Evolutionary conservation across 2,113 vertebrate genomes (phyloP), one percentile per base, ranked within the genome.

Genomic region (Tringa solitaria): DNA sequence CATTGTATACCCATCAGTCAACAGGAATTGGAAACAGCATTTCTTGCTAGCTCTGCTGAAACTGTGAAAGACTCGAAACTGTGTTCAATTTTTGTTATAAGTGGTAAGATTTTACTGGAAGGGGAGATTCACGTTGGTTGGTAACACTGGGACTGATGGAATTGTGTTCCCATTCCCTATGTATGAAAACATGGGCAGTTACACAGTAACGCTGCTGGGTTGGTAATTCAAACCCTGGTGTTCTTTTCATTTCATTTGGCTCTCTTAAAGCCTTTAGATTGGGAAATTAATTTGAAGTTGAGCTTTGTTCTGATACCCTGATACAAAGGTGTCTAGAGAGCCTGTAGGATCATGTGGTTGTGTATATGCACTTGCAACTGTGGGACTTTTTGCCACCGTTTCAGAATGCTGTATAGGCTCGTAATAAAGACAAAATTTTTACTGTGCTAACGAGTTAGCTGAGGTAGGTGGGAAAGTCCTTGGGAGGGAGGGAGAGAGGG

Each of bases 31-130:
- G 74, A 93, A 92, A 30, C 21, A 21, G 33, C 33, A 63, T 65
- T 80, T 93, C 68, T 93, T 76, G 64, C 74, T 77, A 74, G 46
- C 59, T 88, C 28, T 88, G 79, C 79, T 94, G 79, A 95, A 89
- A 73, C 41, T n/a, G n/a, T n/a, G n/a, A 73, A 46, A 59, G 74
- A 39, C 39, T 79, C 17, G 39, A 68, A 87, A 68, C 10, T 35
- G 30, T 75, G 74, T 80, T 96, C 70, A 28, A 16, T 96, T 92
- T 83, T 63, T 87, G 19, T 82, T 70, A 14, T 75, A 80, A 86
- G 28, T 23, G 20, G 12, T 65, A 79, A 46, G 30, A 63, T 88
- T 35, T 37, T 81, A 67, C 43, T 74, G 61, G 59, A 90, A 74
- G 63, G 50, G 60, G 30, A 90, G 88, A 86, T 80, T 67, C 24